Evolutionary conservation across 2,888 invertebrate genomes (phyloP).

Genomic region (Orthonychiurus folsomi): DNA sequence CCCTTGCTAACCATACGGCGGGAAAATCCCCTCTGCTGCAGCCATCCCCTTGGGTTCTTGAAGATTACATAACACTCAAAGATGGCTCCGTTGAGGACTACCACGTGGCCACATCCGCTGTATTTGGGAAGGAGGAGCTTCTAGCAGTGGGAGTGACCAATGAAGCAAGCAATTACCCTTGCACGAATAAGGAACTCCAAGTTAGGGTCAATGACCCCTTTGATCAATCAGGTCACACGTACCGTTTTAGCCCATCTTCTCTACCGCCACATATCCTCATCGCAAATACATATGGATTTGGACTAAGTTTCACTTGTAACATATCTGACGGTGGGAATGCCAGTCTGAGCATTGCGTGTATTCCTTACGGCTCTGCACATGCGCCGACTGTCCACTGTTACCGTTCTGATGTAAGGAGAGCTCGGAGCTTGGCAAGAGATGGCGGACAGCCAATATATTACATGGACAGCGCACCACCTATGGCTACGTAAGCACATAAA

Average conservation of each 20-base stretch:
- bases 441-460: no score
- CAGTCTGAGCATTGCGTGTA: slow-evolving; percentile 33
- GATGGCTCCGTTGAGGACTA: slow-evolving; percentile 17
- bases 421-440: no score
- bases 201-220: slow-evolving; percentile 35
- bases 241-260: slow-evolving; percentile 19
- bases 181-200: slow-evolving; percentile 28
- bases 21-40: slow-evolving; percentile 30
- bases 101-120: slow-evolving; percentile 35
- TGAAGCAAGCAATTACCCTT: slow-evolving; percentile 18
- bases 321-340: slow-evolving; percentile 17
- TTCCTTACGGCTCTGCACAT: slow-evolving; percentile 23
- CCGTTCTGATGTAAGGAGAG: slow-evolving; percentile 24
- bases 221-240: slow-evolving; percentile 32
- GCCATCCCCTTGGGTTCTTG: slow-evolving; percentile 37
- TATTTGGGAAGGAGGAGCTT: slow-evolving; percentile 27
- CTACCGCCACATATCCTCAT: slow-evolving; percentile 31
- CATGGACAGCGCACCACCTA: not conserved
- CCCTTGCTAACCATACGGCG: slow-evolving; percentile 8
- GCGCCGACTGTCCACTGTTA: slow-evolving; percentile 34
- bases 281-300: slow-evolving; percentile 38
- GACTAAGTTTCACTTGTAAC: slow-evolving; percentile 32
- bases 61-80: slow-evolving; percentile 24
- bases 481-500: not conserved
- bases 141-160: slow-evolving; percentile 12